phyloP scores from a whole-genome alignment of 2,113 vertebrate genomes.

The zebrafish (Danio rerio) region DNA sequence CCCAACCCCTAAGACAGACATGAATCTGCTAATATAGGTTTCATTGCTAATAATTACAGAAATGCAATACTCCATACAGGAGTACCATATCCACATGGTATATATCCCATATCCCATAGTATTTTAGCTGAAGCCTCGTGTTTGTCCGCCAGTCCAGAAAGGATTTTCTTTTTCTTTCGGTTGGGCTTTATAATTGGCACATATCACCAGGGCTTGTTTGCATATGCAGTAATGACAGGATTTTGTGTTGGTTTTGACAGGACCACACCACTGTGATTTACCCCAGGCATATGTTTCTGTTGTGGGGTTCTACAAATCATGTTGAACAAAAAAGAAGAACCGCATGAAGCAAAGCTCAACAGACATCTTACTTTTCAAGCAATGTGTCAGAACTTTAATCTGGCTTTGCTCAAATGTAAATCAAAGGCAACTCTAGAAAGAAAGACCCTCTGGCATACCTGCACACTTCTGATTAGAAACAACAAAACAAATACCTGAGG shows the following conservation, averaged over 20 bases:
- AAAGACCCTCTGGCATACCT: slow-evolving; percentile 33
- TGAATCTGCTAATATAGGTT: background rate
- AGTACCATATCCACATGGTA: slow-evolving; percentile 26
- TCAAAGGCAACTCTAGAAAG: slow-evolving; percentile 11
- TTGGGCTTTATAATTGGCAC: background rate
- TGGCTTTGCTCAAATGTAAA: slow-evolving; percentile 44
- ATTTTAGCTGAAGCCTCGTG: background rate
- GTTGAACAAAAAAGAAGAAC: slow-evolving; percentile 17
- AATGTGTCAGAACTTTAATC: slow-evolving; percentile 35
- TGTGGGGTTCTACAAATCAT: slow-evolving; percentile 34
- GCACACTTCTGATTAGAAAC: background rate
- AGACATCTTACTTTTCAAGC: slow-evolving; percentile 41
- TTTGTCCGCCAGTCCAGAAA: background rate
- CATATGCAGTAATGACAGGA: background rate
- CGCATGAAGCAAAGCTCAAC: slow-evolving; percentile 6
- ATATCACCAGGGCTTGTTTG: slow-evolving; percentile 35
- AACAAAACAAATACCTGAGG: background rate
- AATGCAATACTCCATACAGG: slow-evolving; percentile 1
- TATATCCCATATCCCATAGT: no score
- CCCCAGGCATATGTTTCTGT: slow-evolving; percentile 35
- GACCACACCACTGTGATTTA: slow-evolving; percentile 39
- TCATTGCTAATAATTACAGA: slow-evolving; percentile 4
- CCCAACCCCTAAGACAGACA: background rate
- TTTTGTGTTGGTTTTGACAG: slow-evolving; percentile 31
- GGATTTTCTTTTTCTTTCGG: background rate